phyloP scores from a whole-genome alignment of 2,888 invertebrate genomes.

The Polyommatus iphigenia region DNA sequence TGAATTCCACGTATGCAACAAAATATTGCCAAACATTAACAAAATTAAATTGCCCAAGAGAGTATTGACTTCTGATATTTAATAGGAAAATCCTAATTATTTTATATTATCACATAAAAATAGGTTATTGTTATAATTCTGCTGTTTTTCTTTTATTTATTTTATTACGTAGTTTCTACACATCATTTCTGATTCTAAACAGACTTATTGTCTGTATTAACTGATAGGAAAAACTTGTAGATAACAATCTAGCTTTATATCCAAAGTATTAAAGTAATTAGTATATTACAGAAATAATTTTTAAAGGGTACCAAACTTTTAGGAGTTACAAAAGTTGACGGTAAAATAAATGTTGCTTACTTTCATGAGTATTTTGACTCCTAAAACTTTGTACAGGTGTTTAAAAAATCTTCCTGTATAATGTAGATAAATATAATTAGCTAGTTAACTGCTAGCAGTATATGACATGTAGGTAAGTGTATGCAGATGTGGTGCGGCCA shows the following conservation, averaged over 20 bases:
- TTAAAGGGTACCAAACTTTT: background rate
- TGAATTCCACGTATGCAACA: conserved; percentile 26
- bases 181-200: background rate
- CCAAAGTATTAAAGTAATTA: no score
- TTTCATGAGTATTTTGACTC: background rate
- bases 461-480: conserved; percentile 33
- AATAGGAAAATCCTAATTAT: background rate
- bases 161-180: background rate
- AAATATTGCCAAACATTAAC: conserved; percentile 34
- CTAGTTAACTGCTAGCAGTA: background rate
- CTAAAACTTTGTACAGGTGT: background rate
- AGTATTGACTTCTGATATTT: conserved; percentile 51
- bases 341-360: background rate
- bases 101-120: background rate
- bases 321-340: no score
- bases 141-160: background rate
- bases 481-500: conserved; percentile 29
- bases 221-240: background rate
- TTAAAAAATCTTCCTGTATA: background rate
- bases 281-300: background rate
- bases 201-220: background rate
- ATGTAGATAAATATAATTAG: background rate
- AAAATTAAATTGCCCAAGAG: conserved; percentile 49
- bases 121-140: background rate
- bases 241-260: no score